These are phyloP conservation scores for Erythrocebus patas DNA, from an alignment of 2,113 vertebrate species.

Conservation along the genomic window DNA sequence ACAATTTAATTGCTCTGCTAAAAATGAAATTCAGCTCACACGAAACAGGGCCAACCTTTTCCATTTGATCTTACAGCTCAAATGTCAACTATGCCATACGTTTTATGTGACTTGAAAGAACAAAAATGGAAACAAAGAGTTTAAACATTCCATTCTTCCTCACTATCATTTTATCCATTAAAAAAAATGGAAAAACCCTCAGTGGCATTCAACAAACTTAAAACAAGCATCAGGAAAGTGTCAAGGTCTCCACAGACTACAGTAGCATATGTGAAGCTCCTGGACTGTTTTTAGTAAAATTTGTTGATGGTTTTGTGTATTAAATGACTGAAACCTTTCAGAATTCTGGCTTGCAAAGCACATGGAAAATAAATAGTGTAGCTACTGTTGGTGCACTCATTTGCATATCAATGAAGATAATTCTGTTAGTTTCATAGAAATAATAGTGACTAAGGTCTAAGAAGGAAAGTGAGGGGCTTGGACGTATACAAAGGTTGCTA, in stretches of 20 bases:
- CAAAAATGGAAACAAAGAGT: slow-evolving; percentile 43
- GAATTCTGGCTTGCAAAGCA: slow-evolving; percentile 47
- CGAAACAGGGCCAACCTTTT: slow-evolving; percentile 17
- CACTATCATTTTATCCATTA: background rate
- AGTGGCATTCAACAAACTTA: slow-evolving; percentile 35
- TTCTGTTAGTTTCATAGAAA: slow-evolving; percentile 51
- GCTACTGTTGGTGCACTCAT: background rate
- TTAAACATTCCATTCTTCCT: slow-evolving; percentile 45
- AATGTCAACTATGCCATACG: slow-evolving; percentile 13
- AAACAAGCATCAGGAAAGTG: slow-evolving; percentile 18
- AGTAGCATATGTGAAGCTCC: background rate
- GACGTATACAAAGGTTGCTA: slow-evolving; percentile 28
- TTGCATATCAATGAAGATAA: slow-evolving; percentile 53
- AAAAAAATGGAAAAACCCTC: background rate
- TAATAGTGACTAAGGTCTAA: slow-evolving; percentile 32
- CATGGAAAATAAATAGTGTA: slow-evolving; percentile 53
- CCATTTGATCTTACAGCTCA: slow-evolving; percentile 40
- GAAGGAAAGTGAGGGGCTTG: slow-evolving; percentile 1
- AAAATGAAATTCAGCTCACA: slow-evolving; percentile 38
- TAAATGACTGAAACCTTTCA: slow-evolving; percentile 49
- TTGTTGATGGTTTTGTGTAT: slow-evolving; percentile 1
- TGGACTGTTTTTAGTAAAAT: background rate
- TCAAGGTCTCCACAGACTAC: slow-evolving; percentile 27
- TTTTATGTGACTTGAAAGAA: slow-evolving; percentile 32
- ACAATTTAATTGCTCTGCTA: slow-evolving; percentile 42